Base-by-base conservation (phyloP, 2,797 vertebrate genomes). In the Lithobates sylvaticus region DNA sequence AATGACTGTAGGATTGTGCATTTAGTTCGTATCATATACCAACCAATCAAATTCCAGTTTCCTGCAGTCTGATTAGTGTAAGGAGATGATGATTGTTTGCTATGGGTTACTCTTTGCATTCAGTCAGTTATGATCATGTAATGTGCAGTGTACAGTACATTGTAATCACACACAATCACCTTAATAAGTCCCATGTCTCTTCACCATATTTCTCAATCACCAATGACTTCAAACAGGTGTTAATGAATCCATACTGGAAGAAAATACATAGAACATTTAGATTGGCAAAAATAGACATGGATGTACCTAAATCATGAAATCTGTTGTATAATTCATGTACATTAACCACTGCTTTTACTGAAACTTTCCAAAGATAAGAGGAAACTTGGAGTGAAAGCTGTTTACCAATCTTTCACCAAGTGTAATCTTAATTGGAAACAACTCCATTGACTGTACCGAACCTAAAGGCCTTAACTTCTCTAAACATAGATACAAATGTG, bases 181-280 rank as follows among this genome's bases (percentile, higher is more conserved):
- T 95, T 88, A 96, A 90, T 90, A 94, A 94, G 81, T 91, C 90
- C 93, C 94, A 95, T 0, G 89, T 91, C 84, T 94, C 94, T 91
- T 95, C 94, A 79, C 94, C 93, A 58, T 94, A 94, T 88, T 94
- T 95, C 88, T 95, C 95, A 73, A 95, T 89, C 61, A 95, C 90
- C 88, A 94, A 76, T 21, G 92, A 95, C 89, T 94, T 96, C 90
- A 93, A 89, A 87, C 93, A 95, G 0, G 89, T 92, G 81, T 96
- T 96, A 86, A 95, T 95, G 90, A 95, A 96, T 84, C 94, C 94
- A 90, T 94, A 95, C 94, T 96, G 92, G 44, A 91, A 89, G 89
- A 87, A 61, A 70, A 91, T 91, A 42, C 8, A 64, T 13, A 23
- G 21, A 23, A 61, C 7, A 23, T 61, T 23, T 47, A 47, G 44